Base-by-base conservation (phyloP, 35 echinoderm and acorn worm genomes). In the Patiria miniata region DNA sequence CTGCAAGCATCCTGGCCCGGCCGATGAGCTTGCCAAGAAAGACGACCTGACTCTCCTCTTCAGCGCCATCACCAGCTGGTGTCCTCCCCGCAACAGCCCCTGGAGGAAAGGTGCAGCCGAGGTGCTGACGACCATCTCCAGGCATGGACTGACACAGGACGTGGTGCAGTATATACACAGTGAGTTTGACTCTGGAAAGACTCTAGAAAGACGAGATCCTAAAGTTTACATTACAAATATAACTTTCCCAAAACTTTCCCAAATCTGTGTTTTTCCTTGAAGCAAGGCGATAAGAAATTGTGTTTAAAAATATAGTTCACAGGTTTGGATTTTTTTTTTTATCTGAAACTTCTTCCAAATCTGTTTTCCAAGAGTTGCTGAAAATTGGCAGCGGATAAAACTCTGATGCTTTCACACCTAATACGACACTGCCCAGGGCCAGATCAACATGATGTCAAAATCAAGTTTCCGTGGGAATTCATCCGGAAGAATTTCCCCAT, bases 71-170 rank as follows among this genome's bases (percentile, higher is more conserved):
- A 99, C 91, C 58, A 99, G 96, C 77, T 99, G 86, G 82, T 99
- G 96, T 84, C 96, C 92, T 8, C 84, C 90, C 42, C 96, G 94
- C 81, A 99, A 99, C 79, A 34, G 83, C 3, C 83, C 89, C 18
- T 99, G 96, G 96, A 92, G 96, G 87, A 99, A 99, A 47, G 96
- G 96, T 36, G 96, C 96, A n/a, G 96, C 96, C 12, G 96, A 99
- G 17, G 93, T 99, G 32, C 79, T 99, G 22, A 89, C 93, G 10
- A 99, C 96, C 39, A 91, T 99, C 29, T 99, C 96, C n/a, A 85
- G 96, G 37, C 93, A 95, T 58, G 96, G 96, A 22, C 87, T 99
- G 28, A 91, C 86, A 5, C 88, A 99, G 52, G 89, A 90, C 21
- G 96, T 99, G 28, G 96, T 99, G 50, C 85, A 94, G 86, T 99